Evolutionary conservation across 1,140 invertebrate genomes (phyloP).

Genomic region (Cotesia glomerata): DNA sequence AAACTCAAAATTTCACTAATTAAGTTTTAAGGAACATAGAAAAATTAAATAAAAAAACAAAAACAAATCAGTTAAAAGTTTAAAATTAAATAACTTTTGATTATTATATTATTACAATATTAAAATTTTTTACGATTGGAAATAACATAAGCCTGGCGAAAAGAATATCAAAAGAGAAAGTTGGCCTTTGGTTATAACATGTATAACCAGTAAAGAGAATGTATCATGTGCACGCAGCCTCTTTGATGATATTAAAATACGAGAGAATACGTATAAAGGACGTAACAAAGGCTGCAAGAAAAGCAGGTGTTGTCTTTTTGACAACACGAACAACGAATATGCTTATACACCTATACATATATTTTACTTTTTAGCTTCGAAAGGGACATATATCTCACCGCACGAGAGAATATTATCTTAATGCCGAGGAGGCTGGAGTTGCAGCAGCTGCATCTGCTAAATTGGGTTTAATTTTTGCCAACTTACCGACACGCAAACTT

Average conservation of each 20-base stretch:
- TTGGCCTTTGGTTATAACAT: neutral
- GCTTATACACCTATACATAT: conserved; percentile 1
- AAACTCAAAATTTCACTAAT: too few relatives aligned
- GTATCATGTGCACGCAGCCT: conserved; percentile 29
- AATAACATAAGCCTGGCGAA: too few relatives aligned
- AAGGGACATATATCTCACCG: neutral
- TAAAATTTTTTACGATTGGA: too few relatives aligned
- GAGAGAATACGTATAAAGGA: conserved; percentile 13
- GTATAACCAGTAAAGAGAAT: conserved; percentile 11
- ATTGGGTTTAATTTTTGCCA: neutral
- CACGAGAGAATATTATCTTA: neutral
- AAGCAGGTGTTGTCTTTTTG: conserved; percentile 39
- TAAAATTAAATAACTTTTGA: too few relatives aligned
- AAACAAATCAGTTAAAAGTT: too few relatives aligned
- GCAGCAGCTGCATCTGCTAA: neutral
- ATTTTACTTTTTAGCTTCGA: neutral
- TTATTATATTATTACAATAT: too few relatives aligned
- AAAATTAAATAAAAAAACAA: too few relatives aligned
- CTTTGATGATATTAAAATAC: conserved; percentile 2
- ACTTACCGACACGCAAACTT: neutral
- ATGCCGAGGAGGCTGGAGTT: neutral
- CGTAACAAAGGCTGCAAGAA: conserved; percentile 28
- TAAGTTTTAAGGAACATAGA: too few relatives aligned
- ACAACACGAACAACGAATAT: conserved; percentile 2
- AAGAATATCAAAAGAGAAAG: neutral